Evolutionary conservation across 2,888 invertebrate species (phyloP), one percentile per base, ranked within the genome.

Genomic region (Tubulanus polymorphus): DNA sequence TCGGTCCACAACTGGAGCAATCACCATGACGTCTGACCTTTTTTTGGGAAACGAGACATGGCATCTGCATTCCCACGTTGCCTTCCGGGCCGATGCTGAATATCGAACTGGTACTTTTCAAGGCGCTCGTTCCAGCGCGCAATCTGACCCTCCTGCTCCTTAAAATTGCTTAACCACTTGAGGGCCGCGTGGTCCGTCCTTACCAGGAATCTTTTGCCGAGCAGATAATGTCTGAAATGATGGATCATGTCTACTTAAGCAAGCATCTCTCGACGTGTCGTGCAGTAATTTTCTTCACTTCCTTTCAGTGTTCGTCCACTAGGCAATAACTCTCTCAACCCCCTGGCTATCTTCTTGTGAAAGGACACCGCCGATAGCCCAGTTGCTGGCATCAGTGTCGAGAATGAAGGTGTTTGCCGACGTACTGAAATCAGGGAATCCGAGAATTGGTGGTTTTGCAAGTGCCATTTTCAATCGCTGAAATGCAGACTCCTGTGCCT

Each of bases 101-200:
- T 32, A n/a, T 10, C n/a, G 35, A 12, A 32, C n/a, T 32, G 10
- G 35, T 12, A 32, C 35, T 32, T n/a, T 10, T 10, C 35, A 10
- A 32, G 28, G 18, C 35, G 25, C 15, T 55, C 54, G 29, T 37
- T 30, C 56, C 56, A 56, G 15, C 56, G 45, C 8, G 56, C 56
- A 8, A 56, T 46, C 48, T 54, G 54, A 15, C 54, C 37, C 20
- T 32, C 35, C 26, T 53, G 56, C 26, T 47, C 29, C 37, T 48
- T 48, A 26, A 35, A 46, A 18, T 20, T 3, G n/a, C 32, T n/a
- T 12, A 32, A n/a, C 35, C 35, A 32, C 35, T 32, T 32, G 10
- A 32, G n/a, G 10, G 35, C 10, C 10, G n/a, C 35, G n/a, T 32
- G 35, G n/a, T 32, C 35, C 35, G 35, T 32, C n/a, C 35, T 10